Percentiles rank a stretch among this genome's conserved stretches.
Evolutionary conservation across 2,797 vertebrate genomes (phyloP).

Genomic region (Eulemur mongoz): DNA sequence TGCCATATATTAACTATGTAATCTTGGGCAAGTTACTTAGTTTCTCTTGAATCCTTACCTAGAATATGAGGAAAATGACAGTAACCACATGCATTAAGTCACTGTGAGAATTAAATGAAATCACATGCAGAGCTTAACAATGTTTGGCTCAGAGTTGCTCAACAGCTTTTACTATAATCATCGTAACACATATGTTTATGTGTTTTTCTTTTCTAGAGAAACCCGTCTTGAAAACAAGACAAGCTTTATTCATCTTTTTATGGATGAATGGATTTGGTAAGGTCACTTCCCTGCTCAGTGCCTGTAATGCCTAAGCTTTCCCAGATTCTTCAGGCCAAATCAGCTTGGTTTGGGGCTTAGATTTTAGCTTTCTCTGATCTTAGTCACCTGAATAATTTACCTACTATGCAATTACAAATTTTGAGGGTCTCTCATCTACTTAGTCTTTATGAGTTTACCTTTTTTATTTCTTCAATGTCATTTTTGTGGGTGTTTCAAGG

Average conservation of each 20-base stretch:
- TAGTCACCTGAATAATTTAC: neutral
- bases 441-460: neutral
- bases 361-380: neutral
- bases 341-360: neutral
- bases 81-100: neutral
- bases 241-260: neutral
- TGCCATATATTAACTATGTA: neutral
- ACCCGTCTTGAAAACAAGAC: neutral
- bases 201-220: constrained; percentile 3
- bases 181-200: neutral
- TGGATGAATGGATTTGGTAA: neutral
- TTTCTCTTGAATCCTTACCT: neutral
- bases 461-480: neutral
- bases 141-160: neutral
- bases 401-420: neutral
- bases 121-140: neutral
- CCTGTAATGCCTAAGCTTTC: neutral
- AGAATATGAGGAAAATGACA: neutral
- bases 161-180: neutral
- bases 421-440: neutral
- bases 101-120: neutral
- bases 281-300: neutral
- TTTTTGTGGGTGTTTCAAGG: neutral
- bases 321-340: neutral
- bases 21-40: neutral